phyloP scores from a whole-genome alignment of 2,113 vertebrate species.

The Melanerpes formicivorus region DNA sequence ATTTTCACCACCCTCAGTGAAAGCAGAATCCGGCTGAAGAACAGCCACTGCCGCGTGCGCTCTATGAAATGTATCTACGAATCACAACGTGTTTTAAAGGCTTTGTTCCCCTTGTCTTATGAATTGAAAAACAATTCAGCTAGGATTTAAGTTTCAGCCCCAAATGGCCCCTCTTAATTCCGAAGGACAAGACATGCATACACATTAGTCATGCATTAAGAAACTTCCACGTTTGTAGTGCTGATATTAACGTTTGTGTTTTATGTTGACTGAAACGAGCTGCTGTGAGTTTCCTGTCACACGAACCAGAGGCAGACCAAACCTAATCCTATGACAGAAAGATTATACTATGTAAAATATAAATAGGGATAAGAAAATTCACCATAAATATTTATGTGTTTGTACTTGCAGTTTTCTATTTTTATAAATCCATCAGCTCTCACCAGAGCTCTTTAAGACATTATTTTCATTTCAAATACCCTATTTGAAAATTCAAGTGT shows the following conservation, averaged over 20 bases:
- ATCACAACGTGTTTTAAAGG: constrained; percentile 7
- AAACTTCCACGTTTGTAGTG: not conserved
- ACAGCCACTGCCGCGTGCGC: not conserved
- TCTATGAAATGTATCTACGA: not conserved
- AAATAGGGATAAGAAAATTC: constrained; percentile 19
- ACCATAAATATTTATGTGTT: constrained; percentile 49
- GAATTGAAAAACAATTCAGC: not conserved
- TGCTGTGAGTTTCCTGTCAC: constrained; percentile 5
- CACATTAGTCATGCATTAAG: not conserved
- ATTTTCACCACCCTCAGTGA: constrained; percentile 5
- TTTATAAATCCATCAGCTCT: constrained; percentile 38
- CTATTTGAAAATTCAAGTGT: constrained; percentile 37
- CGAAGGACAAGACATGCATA: not conserved
- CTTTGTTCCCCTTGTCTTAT: not conserved
- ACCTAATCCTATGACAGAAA: not conserved
- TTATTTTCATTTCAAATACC: constrained; percentile 42
- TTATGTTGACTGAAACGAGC: not conserved
- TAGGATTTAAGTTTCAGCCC: constrained; percentile 21
- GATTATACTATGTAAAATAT: not conserved
- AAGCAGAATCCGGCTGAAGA: not conserved
- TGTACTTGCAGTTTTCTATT: constrained; percentile 25
- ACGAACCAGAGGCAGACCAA: not conserved
- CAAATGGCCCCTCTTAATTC: not conserved
- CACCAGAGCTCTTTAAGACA: constrained; percentile 31
- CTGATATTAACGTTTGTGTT: not conserved